Evolutionary conservation across 2,113 vertebrate genomes (phyloP), one percentile per base, ranked within the genome.

Genomic region (Ciconia maguari): DNA sequence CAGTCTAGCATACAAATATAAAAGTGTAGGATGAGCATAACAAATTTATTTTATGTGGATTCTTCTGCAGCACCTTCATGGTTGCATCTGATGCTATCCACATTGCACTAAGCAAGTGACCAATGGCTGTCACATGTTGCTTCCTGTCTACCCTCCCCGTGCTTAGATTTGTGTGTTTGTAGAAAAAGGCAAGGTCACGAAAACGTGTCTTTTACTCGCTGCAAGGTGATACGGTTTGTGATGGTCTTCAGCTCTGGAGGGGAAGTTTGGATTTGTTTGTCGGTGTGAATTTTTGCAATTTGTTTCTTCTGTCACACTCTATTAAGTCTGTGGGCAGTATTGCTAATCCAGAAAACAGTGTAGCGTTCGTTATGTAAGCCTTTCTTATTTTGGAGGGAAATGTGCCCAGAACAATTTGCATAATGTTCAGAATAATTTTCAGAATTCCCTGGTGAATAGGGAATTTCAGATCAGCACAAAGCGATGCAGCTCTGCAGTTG

Each of bases 351-450:
- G 95, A 93, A 96, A 97, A 66, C 93, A 88, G 54, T 14, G 46
- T 48, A 90, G 84, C 9, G 6, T 93, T 96, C 38, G 60, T 96
- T 97, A 95, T 77, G 68, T 95, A 97, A 97, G 94, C 54, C 84
- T 86, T 90, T 81, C 75, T 95, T 96, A 83, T 91, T 97, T 68
- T 68, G 87, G 90, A 93, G 89, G 91, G 96, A 93, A 97, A 95
- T 90, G 87, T 96, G 91, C 91, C 96, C 84, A 75, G 96, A 97
- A 91, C 84, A 94, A 95, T 97, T 96, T 97, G 82, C 93, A 95
- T 94, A 95, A 93, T 34, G 89, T 93, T 93, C 75, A 80, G 94
- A 91, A 94, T 91, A 69, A 88, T 95, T 91, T 95, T 91, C 87
- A 93, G 95, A 95, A 90, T 95, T 83, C 94, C 87, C 57, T 0